Conservation (phyloP, 1,140 invertebrate genomes). For the Hypsibius dujardini region DNA sequence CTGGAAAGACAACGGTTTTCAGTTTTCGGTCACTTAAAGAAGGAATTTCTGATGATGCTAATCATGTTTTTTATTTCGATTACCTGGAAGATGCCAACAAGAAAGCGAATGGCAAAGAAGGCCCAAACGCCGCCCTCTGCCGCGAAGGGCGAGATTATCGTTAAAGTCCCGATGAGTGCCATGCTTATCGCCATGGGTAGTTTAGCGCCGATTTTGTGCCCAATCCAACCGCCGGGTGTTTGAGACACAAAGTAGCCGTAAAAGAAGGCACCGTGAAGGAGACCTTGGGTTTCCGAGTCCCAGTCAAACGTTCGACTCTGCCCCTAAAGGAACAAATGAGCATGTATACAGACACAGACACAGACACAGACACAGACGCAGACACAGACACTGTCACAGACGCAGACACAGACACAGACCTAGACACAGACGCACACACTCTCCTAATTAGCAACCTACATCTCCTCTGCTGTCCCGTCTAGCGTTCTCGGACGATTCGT, state of each 20-base stretch:
- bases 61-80: too few relatives aligned
- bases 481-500: background rate
- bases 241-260: background rate
- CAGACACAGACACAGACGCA: too few relatives aligned
- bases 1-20: slow-evolving; percentile 11
- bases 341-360: background rate
- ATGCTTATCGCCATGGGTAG: background rate
- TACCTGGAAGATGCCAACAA: slow-evolving; percentile 34
- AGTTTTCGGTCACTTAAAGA: background rate
- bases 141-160: slow-evolving; percentile 30
- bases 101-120: slow-evolving; percentile 28
- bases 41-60: background rate
- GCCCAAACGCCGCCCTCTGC: slow-evolving; percentile 27
- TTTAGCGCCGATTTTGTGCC: background rate
- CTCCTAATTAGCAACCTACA: background rate
- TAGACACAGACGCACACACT: too few relatives aligned
- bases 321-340: background rate
- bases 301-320: background rate
- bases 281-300: slow-evolving; percentile 3
- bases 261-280: background rate
- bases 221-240: background rate
- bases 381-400: too few relatives aligned
- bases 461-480: background rate
- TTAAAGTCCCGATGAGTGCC: slow-evolving; percentile 29
- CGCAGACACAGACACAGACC: too few relatives aligned